Base-by-base conservation (phyloP, 2,113 vertebrate genomes). In the Hypocryptadius cinnamomeus region DNA sequence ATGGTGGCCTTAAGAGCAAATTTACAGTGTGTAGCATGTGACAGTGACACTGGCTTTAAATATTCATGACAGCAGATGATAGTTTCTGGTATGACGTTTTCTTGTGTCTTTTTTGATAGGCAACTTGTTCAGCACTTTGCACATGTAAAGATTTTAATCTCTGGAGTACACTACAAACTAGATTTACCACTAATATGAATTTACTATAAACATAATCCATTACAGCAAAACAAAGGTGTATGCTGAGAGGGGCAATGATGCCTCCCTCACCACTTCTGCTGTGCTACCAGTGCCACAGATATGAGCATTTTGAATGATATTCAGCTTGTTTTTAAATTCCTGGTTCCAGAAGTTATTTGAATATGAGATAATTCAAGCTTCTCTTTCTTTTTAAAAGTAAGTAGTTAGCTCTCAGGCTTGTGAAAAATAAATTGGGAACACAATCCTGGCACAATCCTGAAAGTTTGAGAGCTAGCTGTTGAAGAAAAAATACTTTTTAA, bases 361-460 rank as follows among this genome's bases (percentile, higher is more conserved):
- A 47, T 71, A 80, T 22, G 20, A 91, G 51, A 83, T 15, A 65
- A 50, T 44, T 51, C 71, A 86, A 76, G 31, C 18, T 73, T 86
- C 23, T 40, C 35, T 68, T 66, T 74, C 27, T 83, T 78, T 86
- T 24, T 39, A 56, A 64, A 89, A 83, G 11, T 44, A 73, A 64
- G 79, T 60, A 80, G 51, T 44, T 87, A 85, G 44, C 10, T 72
- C 64, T 79, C 54, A 87, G 56, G 42, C 42, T 30, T 68, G 35
- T 87, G 79, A 69, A 85, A 93, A 89, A 59, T 85, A 94, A 87
- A 87, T 78, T 78, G 5, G 51, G 84, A 96, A 61, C 47, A 87
- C 47, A 91, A 47, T 24, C 30, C 57, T 79, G 66, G 45, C 35
- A 50, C n/a, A 42, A 48, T 78, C 25, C 51, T 64, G 23, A 33